phyloP scores from a whole-genome alignment of 2,888 invertebrate species.

The Erebia epiphron region DNA sequence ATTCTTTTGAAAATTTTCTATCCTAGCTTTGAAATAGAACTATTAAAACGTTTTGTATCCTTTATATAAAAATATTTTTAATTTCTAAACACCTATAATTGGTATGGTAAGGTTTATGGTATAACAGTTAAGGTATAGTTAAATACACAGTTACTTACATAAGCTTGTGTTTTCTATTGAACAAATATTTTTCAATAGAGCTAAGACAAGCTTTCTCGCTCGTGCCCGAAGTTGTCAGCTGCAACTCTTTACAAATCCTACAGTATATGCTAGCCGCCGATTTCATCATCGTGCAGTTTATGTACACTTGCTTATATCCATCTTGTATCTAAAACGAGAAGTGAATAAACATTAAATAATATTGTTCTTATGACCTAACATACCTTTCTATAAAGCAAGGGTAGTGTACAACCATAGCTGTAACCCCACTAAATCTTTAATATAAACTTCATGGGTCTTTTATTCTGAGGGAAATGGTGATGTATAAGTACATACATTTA shows the following conservation, averaged over 20 bases:
- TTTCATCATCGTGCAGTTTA: slow-evolving; percentile 95
- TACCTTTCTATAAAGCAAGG: too few species aligned
- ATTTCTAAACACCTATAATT: not conserved
- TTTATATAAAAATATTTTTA: not conserved
- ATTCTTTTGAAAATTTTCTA: too few species aligned
- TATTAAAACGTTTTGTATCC: too few species aligned
- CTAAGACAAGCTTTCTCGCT: slow-evolving; percentile 86
- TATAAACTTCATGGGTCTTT: too few species aligned
- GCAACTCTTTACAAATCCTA: slow-evolving; percentile 89
- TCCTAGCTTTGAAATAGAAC: too few species aligned
- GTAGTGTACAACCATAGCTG: too few species aligned
- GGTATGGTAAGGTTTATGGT: not conserved
- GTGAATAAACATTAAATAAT: not conserved
- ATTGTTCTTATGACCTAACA: not conserved
- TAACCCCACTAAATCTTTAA: too few species aligned
- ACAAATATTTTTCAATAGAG: slow-evolving; percentile 87
- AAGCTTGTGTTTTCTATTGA: slow-evolving; percentile 85
- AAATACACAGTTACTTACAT: slow-evolving; percentile 78
- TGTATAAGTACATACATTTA: too few species aligned
- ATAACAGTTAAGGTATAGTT: not conserved
- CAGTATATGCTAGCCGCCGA: slow-evolving; percentile 92
- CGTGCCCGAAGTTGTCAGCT: slow-evolving; percentile 79
- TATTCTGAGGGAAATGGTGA: too few species aligned
- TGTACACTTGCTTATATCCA: slow-evolving; percentile 85
- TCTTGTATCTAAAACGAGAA: slow-evolving; percentile 68